Base-by-base conservation (phyloP, 2,113 vertebrate genomes). In the Alectura lathami region DNA sequence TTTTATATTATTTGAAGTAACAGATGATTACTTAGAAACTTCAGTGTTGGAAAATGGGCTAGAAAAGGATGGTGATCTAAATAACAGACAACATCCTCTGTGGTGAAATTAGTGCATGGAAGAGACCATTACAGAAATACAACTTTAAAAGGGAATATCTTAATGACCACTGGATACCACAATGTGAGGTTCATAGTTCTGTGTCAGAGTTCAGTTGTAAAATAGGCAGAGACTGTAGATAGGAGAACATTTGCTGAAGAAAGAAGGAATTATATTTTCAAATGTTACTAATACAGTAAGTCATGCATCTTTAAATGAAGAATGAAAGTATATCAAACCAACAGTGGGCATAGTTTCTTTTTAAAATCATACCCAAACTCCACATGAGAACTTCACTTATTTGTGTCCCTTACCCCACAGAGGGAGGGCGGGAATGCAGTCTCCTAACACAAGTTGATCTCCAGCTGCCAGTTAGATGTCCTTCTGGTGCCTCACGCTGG, bases 1-100 rank as follows among this genome's bases (percentile, higher is more conserved):
- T 97, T 97, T 96, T 92, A 95, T 92, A 89, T 95, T 94, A 91
- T 93, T 91, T 94, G 88, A 96, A 97, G 91, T 96, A 94, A 96
- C 86, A 95, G 83, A 94, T 87, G 94, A 97, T 97, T 97, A 82
- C 81, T 98, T 95, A 92, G 86, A 95, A 96, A 95, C 81, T 94
- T 90, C 3, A 36, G 26, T 59, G 88, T 13, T 78, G 82, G 70
- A 96, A 96, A 96, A 85, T 38, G 63, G 40, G n/a, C 75, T 88
- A 43, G 74, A 73, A 83, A 97, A 93, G 63, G 70, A 40, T 72
- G 47, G 45, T 59, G 53, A 84, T 73, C 56, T 91, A 80, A 92
- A 29, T 91, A 90, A 93, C 50, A 88, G 87, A 72, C 53, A 86
- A 48, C 27, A 74, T 87, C 85, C 42, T 75, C 36, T 72, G 64